phyloP scores from a whole-genome alignment of 2,888 invertebrate species.

The Zeuzera pyrina region DNA sequence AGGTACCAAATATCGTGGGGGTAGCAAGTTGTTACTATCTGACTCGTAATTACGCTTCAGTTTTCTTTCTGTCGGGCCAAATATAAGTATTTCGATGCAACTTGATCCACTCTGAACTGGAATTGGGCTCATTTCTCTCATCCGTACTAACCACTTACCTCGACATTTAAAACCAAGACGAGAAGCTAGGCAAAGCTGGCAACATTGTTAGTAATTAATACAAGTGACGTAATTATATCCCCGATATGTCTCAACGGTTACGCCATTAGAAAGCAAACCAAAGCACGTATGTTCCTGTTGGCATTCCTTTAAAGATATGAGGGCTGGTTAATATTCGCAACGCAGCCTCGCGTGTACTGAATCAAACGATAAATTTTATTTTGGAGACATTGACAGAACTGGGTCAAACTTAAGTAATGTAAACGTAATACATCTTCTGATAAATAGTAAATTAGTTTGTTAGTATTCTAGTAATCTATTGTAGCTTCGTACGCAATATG shows the following conservation, averaged over 20 bases:
- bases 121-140: too few relatives aligned
- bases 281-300: constrained; percentile 49
- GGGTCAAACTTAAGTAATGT: constrained; percentile 22
- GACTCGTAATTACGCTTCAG: too few relatives aligned
- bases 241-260: constrained; percentile 53
- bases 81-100: too few relatives aligned
- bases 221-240: constrained; percentile 57
- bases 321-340: constrained; percentile 31
- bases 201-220: constrained; percentile 55
- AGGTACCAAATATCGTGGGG: too few relatives aligned
- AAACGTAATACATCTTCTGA: constrained; percentile 7
- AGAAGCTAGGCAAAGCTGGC: background rate
- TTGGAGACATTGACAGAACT: constrained; percentile 32
- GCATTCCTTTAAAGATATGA: constrained; percentile 46
- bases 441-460: too few relatives aligned
- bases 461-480: too few relatives aligned
- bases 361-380: constrained; percentile 42
- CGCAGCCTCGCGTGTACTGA: constrained; percentile 44
- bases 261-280: constrained; percentile 61
- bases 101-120: too few relatives aligned
- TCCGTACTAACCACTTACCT: too few relatives aligned
- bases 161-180: too few relatives aligned
- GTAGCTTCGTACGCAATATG: too few relatives aligned
- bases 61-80: too few relatives aligned
- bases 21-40: too few relatives aligned